A percentile compares a stretch with the other conserved stretches of the same genome.
Conservation (phyloP, 2,113 vertebrate species). For the Rafetus swinhoei region DNA sequence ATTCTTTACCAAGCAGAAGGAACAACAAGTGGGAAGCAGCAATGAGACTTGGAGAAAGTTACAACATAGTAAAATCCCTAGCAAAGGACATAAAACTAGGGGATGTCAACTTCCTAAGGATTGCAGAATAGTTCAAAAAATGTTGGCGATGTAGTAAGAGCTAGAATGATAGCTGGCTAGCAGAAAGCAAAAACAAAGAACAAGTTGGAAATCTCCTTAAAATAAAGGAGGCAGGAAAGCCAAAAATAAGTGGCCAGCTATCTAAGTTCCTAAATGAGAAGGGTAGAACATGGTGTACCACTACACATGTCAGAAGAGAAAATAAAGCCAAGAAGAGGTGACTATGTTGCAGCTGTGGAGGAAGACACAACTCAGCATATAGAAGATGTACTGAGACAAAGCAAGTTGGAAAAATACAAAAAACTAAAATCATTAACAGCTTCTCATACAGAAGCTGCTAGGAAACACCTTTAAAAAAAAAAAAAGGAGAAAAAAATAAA, state of each 20-base stretch:
- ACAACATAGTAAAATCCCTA: not conserved
- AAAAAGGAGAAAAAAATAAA: not conserved
- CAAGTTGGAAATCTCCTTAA: not conserved
- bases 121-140: not conserved
- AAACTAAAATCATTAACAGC: not conserved
- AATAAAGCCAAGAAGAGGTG: not conserved
- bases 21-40: not conserved
- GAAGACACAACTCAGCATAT: not conserved
- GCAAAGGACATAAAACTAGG: not conserved
- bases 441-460: not conserved
- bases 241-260: not conserved
- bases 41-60: not conserved
- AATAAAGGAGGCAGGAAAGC: not conserved
- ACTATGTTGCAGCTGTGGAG: not conserved
- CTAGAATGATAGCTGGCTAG: not conserved
- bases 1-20: not conserved
- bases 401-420: not conserved
- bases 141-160: not conserved
- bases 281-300: not conserved
- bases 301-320: not conserved
- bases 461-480: not conserved
- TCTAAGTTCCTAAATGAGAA: not conserved
- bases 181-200: not conserved
- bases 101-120: not conserved
- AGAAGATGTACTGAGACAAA: not conserved